Evolutionary conservation across 2,888 invertebrate genomes (phyloP), one percentile per base, ranked within the genome.

Genomic region (Eupeodes latifasciatus): DNA sequence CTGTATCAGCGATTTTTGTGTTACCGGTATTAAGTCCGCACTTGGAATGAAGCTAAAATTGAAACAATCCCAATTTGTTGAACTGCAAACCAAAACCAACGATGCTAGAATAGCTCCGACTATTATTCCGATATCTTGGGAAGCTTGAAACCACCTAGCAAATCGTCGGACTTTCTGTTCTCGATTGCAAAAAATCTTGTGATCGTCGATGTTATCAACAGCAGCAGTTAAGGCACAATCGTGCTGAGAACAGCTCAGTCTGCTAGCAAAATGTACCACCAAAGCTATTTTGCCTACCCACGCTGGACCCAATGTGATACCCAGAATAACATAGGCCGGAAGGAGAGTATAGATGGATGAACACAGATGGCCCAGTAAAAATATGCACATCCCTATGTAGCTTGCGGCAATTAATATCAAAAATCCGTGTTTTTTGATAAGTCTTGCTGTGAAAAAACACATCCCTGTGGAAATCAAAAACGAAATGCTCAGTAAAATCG

Each of bases 391-490:
- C 5, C 95, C 92, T 47, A 94, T 90, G 91, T 96, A 95, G 57
- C 95, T 93, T 19, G 93, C 89, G 4, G 93, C 92, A 79, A 95
- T 93, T 44, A 94, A 92, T 47, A 94, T 90, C 57, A 94, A 94
- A 9, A 94, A 94, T 9, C 95, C 95, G 11, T 95, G 91, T 89
- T 94, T 94, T 19, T 95, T 94, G 0, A 95, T 93, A 49, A 95
- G 90, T 9, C 94, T 93, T 0, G 95, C 95, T 4, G 95, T 94
- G 27, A 94, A 90, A 91, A 94, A 93, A 89, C 92, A 95, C 55
- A 95, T 95, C 0, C 95, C 90, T 0, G 96, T 95, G 2, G 96
- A 96, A 44, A 95, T 92, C 0, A 95, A 91, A 91, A 96, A 96
- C 91, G 96, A 94, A 11, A 94, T 92, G 1, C 96, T 95, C 12